Evolutionary conservation across 2,113 vertebrate genomes (phyloP), one percentile per base, ranked within the genome.

Genomic region (Trematocara marginatum): DNA sequence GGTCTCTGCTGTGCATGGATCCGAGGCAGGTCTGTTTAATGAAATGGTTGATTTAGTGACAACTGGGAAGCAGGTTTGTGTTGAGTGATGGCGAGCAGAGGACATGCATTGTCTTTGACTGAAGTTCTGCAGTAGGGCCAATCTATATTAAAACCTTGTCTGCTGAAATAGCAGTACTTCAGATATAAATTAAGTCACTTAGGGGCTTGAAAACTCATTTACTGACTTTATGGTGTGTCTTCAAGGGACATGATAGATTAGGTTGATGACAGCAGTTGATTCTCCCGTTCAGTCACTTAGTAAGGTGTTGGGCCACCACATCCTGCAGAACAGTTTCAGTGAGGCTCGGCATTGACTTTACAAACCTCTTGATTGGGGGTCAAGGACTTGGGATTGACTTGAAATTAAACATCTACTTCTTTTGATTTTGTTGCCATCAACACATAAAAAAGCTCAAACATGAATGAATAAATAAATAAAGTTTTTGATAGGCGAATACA

Each of bases 1-100:
- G 6, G 15, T 6, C 53, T 31, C 8, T 76, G 13, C 53, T 9
- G 18, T 78, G 61, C 45, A 6, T 57, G 69, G 71, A 54, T 53
- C 52, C n/a, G 6, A n/a, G 34, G 20, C 26, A 49, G 26, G 15
- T 7, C 23, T 80, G 7, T 80, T 86, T 85, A 94, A 94, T 91
- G 82, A 85, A 76, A 76, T 3, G 40, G 74, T 40, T 80, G 92
- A 78, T 81, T 80, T 54, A 49, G 80, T 86, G 86, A 88, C 81
- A 82, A 4, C 61, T 52, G 26, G 69, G 18, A 47, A 57, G 57
- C 57, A 31, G 26, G 49, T 84, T 52, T 85, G 79, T 61, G 26
- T 61, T 51, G 69, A 76, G 15, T 78, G 64, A 79, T 35, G 64
- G 45, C 18, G 4, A 79, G 64, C 12, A 52, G 51, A 23, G n/a